Evolutionary conservation across 1,140 invertebrate genomes (phyloP).

Genomic region (Panagrolaimus sp.): DNA sequence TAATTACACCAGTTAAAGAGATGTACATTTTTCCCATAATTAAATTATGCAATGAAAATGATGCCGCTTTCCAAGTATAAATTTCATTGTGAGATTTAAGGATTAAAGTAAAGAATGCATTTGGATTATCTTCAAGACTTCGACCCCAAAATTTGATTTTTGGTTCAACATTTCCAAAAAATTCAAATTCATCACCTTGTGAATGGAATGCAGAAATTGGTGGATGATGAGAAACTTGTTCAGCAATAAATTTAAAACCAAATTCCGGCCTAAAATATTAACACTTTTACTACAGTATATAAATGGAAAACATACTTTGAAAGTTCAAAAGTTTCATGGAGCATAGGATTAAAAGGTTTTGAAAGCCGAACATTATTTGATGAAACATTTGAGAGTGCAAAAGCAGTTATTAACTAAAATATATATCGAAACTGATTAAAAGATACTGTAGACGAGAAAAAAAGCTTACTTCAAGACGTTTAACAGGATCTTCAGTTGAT

Average conservation of each 20-base stretch:
- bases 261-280: constrained; percentile 27
- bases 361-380: constrained; percentile 80
- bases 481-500: constrained; percentile 71
- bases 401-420: constrained; percentile 69
- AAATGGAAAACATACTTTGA: constrained; percentile 65
- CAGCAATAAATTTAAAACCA: constrained; percentile 73
- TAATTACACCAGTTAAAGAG: constrained; percentile 67
- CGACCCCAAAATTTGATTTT: constrained; percentile 69
- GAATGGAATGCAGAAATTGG: constrained; percentile 68
- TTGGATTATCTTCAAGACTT: not conserved
- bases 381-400: constrained; percentile 84
- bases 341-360: constrained; percentile 66
- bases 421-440: too few relatives aligned
- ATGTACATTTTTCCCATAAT: constrained; percentile 95
- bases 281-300: too few relatives aligned
- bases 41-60: constrained; percentile 90
- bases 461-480: constrained; percentile 68
- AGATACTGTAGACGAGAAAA: too few relatives aligned
- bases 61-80: constrained; percentile 90
- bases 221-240: constrained; percentile 97
- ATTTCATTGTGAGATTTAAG: constrained; percentile 69
- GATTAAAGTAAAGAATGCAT: constrained; percentile 63
- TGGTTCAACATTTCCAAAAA: constrained; percentile 74
- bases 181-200: constrained; percentile 76
- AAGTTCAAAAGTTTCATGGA: constrained; percentile 61